Base-by-base conservation (phyloP, 2,113 vertebrate genomes). In the Acrocephalus arundinaceus region DNA sequence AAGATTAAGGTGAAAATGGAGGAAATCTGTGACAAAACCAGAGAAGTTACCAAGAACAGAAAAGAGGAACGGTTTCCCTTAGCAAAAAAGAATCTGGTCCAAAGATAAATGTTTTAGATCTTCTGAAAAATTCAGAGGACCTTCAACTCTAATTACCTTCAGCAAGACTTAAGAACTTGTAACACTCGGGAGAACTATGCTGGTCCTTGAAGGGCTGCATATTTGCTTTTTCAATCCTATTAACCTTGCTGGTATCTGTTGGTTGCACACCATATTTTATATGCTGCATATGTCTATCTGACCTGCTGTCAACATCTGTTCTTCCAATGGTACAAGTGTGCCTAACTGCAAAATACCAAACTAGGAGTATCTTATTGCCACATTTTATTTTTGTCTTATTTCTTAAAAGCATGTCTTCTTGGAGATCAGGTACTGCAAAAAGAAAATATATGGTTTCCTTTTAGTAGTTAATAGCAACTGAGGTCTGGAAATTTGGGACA, bases 111-210 rank as follows among this genome's bases (percentile, higher is more conserved):
- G 63, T 89, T 96, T 75, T 59, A 90, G 46, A 74, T 81, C 52
- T 84, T 75, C 74, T 96, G 78, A 89, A 95, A 96, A 96, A 91
- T 88, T 85, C 75, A 79, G 58, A 71, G 23, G 23, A 13, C 72
- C 63, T 96, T 96, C 91, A 88, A 67, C 48, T 87, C 45, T 66
- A 62, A 91, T 89, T 87, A 89, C 20, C 49, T 94, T 79, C 66
- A 85, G 62, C 37, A 76, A 35, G 49, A 57, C 65, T 35, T 87
- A 52, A 87, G 67, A 35, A 49, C 59, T 86, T 73, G 30, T n/a
- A 86, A 84, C 68, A 43, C 31, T n/a, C 1, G 0, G 23, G 58
- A 87, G 67, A 73, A 11, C 39, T 35, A 7, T 5, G 11, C 41
- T 83, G 46, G 35, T 46, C 67, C 74, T 94, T 61, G 33, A 71